phyloP scores from a whole-genome alignment of 2,888 invertebrate genomes.

The Ectemnius cavifrons region DNA sequence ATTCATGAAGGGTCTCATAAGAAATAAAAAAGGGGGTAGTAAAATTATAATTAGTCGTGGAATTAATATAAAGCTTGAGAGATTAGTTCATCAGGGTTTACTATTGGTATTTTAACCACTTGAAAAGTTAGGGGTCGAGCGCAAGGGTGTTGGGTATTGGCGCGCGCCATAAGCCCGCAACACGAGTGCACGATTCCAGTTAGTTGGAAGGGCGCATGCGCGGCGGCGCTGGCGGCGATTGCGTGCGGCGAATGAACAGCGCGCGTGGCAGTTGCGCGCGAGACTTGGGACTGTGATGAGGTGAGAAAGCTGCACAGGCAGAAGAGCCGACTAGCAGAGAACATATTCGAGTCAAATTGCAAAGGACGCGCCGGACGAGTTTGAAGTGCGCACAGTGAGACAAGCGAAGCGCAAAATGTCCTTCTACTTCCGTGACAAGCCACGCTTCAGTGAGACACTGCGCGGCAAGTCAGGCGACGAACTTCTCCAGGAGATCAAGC shows the following conservation, averaged over 20 bases:
- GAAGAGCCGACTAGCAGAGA: background rate
- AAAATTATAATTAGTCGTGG: no score
- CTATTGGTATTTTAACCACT: no score
- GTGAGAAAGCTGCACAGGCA: background rate
- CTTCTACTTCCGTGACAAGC: slow-evolving; percentile 73
- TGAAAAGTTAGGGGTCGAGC: no score
- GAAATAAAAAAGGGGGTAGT: no score
- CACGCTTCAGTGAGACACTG: slow-evolving; percentile 71
- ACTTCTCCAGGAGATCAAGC: slow-evolving; percentile 71
- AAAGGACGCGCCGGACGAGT: background rate
- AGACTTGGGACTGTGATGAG: slow-evolving; percentile 10
- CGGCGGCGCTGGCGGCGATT: slow-evolving; percentile 1
- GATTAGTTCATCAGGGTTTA: no score
- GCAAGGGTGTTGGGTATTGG: no score
- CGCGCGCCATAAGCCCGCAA: slow-evolving; percentile 23
- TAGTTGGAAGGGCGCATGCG: slow-evolving; percentile 29
- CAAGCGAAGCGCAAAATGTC: slow-evolving; percentile 63
- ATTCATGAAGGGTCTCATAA: no score
- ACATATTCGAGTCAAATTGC: slow-evolving; percentile 6
- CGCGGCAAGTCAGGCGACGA: slow-evolving; percentile 73
- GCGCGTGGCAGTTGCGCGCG: slow-evolving; percentile 51
- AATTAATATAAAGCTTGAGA: no score
- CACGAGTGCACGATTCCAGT: background rate
- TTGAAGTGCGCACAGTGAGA: slow-evolving; percentile 1
- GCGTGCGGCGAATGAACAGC: slow-evolving; percentile 31